These are phyloP conservation scores for Nasonia oneida DNA, from an alignment of 2,888 invertebrate genomes.

Conservation along the genomic window DNA sequence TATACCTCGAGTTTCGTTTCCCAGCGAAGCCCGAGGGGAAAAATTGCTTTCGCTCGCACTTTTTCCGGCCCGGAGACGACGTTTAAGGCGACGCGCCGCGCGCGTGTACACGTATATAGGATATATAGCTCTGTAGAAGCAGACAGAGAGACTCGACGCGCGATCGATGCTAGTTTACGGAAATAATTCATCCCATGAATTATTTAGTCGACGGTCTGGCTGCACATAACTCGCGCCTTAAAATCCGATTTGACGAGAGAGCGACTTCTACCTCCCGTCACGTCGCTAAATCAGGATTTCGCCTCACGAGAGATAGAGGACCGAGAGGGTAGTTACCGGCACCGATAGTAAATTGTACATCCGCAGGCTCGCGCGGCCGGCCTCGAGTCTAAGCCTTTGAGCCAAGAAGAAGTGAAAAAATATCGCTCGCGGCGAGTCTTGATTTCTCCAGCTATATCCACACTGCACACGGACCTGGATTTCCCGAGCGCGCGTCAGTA, in stretches of 20 bases:
- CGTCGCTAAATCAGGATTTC: slow-evolving; percentile 55
- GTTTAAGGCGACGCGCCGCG: slow-evolving; percentile 19
- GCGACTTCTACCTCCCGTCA: slow-evolving; percentile 10
- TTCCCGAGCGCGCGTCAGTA: not conserved
- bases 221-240: slow-evolving; percentile 57
- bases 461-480: not conserved
- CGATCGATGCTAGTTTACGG: slow-evolving; percentile 56
- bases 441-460: slow-evolving; percentile 27
- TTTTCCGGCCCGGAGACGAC: slow-evolving; percentile 33
- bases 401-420: slow-evolving; percentile 50
- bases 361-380: not conserved
- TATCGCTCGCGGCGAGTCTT: slow-evolving; percentile 32
- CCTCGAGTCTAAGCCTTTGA: slow-evolving; percentile 40
- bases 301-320: slow-evolving; percentile 36
- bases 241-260: slow-evolving; percentile 71
- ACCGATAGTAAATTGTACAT: slow-evolving; percentile 53
- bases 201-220: slow-evolving; percentile 70
- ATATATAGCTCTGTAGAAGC: not conserved
- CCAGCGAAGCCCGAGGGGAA: not conserved
- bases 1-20: not conserved
- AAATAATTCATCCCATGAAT: slow-evolving; percentile 76
- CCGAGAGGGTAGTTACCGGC: not conserved
- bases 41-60: slow-evolving; percentile 44
- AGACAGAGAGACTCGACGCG: not conserved
- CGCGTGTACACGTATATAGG: not conserved